phyloP scores from a whole-genome alignment of 2,888 invertebrate genomes.

The Eupithecia inturbata region DNA sequence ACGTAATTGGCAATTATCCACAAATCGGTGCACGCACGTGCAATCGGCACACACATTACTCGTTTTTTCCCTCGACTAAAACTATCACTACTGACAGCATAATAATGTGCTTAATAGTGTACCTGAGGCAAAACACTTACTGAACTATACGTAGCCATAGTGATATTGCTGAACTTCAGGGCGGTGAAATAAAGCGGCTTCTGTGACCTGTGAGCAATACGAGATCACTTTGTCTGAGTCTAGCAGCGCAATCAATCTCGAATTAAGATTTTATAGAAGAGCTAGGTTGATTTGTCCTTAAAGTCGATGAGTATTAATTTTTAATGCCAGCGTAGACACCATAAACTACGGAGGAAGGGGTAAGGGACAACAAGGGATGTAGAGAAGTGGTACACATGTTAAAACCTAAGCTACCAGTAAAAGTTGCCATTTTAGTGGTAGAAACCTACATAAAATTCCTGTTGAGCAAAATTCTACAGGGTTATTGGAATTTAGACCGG shows the following conservation, averaged over 20 bases:
- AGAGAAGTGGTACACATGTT: neutral
- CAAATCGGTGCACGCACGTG: no score
- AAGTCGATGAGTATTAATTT: neutral
- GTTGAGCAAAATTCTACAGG: neutral
- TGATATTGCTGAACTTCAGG: conserved; percentile 68
- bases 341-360: neutral
- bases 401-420: neutral
- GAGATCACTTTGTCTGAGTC: neutral
- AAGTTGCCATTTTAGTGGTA: neutral
- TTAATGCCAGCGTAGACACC: neutral
- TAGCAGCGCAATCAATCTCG: neutral
- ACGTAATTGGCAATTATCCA: neutral
- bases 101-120: neutral
- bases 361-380: neutral
- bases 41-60: neutral
- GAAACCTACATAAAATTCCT: neutral
- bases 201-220: conserved; percentile 64
- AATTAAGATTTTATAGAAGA: neutral
- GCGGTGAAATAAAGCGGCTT: conserved; percentile 74
- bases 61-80: neutral
- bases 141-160: conserved; percentile 70
- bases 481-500: no score
- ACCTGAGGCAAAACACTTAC: conserved; percentile 52
- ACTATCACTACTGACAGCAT: neutral
- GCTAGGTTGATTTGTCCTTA: neutral